Percentiles rank a stretch among this genome's conserved stretches.
These are phyloP conservation scores for Turritopsis rubra DNA, from an alignment of 30 jellyfish, hydroid and myxozoan genomes.

Conservation along the genomic window DNA sequence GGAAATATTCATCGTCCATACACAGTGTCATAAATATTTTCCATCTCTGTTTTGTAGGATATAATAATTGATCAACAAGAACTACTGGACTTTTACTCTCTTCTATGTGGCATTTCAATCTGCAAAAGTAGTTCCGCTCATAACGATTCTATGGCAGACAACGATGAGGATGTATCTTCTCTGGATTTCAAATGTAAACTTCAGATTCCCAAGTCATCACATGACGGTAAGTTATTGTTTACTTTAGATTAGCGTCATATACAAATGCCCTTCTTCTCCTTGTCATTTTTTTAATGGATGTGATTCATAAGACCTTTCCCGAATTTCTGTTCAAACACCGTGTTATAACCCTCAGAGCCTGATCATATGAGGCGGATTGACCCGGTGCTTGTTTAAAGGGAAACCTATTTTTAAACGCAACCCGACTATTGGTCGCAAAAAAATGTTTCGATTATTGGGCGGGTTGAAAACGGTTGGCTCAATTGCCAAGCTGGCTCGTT, in stretches of 20 bases:
- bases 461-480: too few species aligned
- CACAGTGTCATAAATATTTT: not conserved
- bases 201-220: not conserved
- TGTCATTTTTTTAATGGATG: too few species aligned
- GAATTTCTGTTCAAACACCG: too few species aligned
- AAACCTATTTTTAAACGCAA: too few species aligned
- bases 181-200: not conserved
- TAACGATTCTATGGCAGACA: not conserved
- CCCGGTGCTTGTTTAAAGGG: too few species aligned
- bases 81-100: slow-evolving; percentile 19
- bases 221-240: not conserved
- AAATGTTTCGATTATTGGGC: too few species aligned
- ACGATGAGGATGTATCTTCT: not conserved
- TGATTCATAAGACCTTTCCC: too few species aligned
- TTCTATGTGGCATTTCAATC: slow-evolving; percentile 12
- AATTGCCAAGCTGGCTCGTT: too few species aligned
- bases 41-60: not conserved
- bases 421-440: too few species aligned
- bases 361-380: too few species aligned
- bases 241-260: not conserved
- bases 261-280: too few species aligned
- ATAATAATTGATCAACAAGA: slow-evolving; percentile 16
- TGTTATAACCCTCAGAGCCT: too few species aligned
- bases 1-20: not conserved
- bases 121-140: not conserved